Evolutionary conservation across 37 sponge, comb jelly and placozoan genomes (phyloP), one percentile per base, ranked within the genome.

Genomic region (Axinella damicornis): DNA sequence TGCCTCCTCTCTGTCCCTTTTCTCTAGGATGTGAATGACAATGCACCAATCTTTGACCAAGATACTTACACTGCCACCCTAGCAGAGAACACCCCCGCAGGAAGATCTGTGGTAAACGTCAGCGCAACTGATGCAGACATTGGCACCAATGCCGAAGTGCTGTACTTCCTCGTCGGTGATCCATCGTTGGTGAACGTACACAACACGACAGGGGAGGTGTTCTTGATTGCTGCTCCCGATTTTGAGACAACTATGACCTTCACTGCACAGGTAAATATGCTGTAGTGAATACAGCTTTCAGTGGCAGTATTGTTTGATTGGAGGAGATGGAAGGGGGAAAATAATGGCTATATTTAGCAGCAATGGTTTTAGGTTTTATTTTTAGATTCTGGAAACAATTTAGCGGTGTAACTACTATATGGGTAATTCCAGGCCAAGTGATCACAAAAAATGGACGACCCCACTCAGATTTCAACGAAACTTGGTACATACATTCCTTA

Each of bases 11-110:
- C 25, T 65, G 38, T 67, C 55, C 31, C 16, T 46, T 53, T 11
- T 36, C 36, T 60, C 28, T 69, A 57, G 78, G 90, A 89, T 78
- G 55, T 77, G 21, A 89, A 84, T 55, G 90, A 89, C 68, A 38
- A 55, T 6, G 11, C 60, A 31, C 90, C 90, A 56, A 24, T 59
- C 4, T 85, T 71, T 65, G 68, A 46, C 24, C 24, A 24, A 20
- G 0, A 56, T 30, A 57, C 5, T 21, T 83, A 79, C 55, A 60
- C 38, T 12, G 18, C 84, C 14, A 71, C 39, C 17, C 59, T 87
- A 2, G 20, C 77, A 53, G 92, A 92, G 57, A 61, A 66, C 31
- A 57, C 88, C 30, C 37, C 68, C 2, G 30, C 34, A 21, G 90
- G 84, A 18, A 67, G 68, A 4, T 12, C 65, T 32, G 60, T 89